phyloP scores from a whole-genome alignment of 1,140 invertebrate species.

The Eriocheir sinensis region DNA sequence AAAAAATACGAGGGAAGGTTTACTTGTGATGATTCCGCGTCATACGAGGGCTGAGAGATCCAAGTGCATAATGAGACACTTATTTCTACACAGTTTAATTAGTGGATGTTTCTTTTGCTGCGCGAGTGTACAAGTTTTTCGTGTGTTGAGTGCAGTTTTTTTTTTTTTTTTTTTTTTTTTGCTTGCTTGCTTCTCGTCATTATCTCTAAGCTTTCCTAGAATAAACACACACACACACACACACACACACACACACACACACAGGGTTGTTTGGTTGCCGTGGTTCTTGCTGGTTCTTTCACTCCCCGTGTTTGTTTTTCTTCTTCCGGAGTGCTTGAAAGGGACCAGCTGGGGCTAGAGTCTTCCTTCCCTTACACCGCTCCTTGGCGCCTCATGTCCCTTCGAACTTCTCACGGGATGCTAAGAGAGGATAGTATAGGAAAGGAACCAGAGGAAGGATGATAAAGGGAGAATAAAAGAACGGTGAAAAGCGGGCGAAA shows the following conservation, averaged over 20 bases:
- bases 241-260: background rate
- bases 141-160: background rate
- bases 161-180: background rate
- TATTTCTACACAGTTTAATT: background rate
- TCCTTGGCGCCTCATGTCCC: no score
- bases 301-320: background rate
- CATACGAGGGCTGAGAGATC: background rate
- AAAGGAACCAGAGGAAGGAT: no score
- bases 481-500: background rate
- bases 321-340: background rate
- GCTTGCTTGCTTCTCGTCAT: background rate
- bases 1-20: background rate
- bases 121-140: no score
- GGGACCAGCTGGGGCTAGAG: background rate
- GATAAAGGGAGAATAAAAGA: background rate
- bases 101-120: background rate
- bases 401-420: no score
- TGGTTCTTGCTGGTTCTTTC: background rate
- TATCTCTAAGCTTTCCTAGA: no score
- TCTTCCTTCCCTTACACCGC: no score
- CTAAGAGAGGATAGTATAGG: no score
- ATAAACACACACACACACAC: background rate
- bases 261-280: background rate
- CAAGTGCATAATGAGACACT: conserved; percentile 6
- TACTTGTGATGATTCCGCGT: background rate